Evolutionary conservation across 2,797 vertebrate genomes (phyloP).

Genomic region (Hirundo rustica): DNA sequence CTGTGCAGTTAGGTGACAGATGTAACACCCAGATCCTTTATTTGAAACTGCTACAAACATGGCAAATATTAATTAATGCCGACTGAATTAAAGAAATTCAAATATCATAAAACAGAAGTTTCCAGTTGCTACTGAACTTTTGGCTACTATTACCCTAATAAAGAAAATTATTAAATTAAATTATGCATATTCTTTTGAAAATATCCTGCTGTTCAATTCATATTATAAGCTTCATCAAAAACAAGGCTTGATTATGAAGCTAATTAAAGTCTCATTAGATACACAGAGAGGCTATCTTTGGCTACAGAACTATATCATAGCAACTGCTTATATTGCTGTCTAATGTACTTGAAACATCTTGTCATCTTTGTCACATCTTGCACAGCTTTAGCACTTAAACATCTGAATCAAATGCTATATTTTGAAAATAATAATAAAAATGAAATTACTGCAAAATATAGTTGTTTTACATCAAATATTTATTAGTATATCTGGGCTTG

Average conservation of each 20-base stretch:
- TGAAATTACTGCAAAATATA: not conserved
- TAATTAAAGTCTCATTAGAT: not conserved
- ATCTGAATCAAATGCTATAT: not conserved
- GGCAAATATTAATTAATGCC: not conserved
- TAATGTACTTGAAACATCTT: not conserved
- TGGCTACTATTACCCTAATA: not conserved
- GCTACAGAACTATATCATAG: not conserved
- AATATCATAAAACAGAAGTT: not conserved
- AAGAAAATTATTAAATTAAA: not conserved
- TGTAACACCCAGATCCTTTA: not conserved
- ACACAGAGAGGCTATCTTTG: not conserved
- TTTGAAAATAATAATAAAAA: not conserved
- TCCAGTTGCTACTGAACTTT: not conserved
- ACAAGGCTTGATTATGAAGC: not conserved
- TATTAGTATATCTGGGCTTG: not conserved
- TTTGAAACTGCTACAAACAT: not conserved
- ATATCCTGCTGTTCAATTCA: not conserved
- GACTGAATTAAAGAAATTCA: not conserved
- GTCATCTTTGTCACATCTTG: not conserved
- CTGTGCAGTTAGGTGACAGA: not conserved
- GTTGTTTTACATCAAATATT: not conserved
- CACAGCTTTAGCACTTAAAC: not conserved
- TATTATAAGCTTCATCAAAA: not conserved
- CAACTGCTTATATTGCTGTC: not conserved
- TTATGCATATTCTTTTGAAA: not conserved